Base-by-base conservation (phyloP, 2,113 vertebrate genomes). In the Ceyx melanurus region DNA sequence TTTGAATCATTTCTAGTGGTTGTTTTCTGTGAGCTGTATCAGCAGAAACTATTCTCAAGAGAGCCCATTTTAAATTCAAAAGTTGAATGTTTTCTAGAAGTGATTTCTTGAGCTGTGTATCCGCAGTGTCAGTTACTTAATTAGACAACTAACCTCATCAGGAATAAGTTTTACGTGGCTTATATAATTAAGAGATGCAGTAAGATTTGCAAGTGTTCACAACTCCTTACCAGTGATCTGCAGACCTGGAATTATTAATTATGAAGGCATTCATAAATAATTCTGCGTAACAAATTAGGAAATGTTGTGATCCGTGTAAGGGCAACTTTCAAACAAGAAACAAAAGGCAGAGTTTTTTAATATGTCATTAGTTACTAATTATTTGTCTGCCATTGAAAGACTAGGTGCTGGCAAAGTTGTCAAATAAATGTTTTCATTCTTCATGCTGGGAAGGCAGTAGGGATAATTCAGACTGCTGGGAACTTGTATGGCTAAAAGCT, bases 301-400 rank as follows among this genome's bases (percentile, higher is more conserved):
- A 94, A 75, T 72, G 84, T 80, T 91, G 74, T 93, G 91, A 89
- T 89, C 54, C 1, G 0, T 82, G 72, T 89, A 87, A 83, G 89
- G 89, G 68, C 57, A 93, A 83, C 91, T 92, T 89, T 57, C 87
- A 92, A 94, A 88, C 84, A 94, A 67, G 79, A 95, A 93, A 92
- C 65, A 93, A 89, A 93, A 94, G 57, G 43, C 60, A 89, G 72
- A 74, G 71, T 67, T 85, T 91, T n/a, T 91, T 96, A 85, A 77
- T 91, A 80, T 37, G 10, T 64, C 20, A 80, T 89, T 77, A 88
- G 72, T 81, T 86, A 56, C 51, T 89, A 82, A 89, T 95, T 91
- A 92, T 89, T 86, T 92, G 67, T 85, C 53, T 83, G 4, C 66
- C 65, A 1, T 40, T 75, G 61, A 70, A 94, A 86, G 77, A 79